Conservation (phyloP, 1,140 invertebrate species). For the Lasaia peninsularis region DNA sequence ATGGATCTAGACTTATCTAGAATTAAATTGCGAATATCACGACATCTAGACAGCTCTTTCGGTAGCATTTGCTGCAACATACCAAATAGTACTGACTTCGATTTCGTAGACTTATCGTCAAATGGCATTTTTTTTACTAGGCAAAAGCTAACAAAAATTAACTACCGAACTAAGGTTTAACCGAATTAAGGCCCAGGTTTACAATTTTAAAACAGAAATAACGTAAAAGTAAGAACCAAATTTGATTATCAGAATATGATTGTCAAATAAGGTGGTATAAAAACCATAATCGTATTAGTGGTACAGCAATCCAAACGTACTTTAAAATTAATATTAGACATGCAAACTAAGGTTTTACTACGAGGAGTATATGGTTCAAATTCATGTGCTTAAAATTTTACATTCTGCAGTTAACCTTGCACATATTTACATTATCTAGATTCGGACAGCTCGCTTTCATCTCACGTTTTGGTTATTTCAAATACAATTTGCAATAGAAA, state of each 20-base stretch:
- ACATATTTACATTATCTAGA: constrained; percentile 61
- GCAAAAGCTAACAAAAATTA: no score
- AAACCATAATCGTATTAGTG: constrained; percentile 15
- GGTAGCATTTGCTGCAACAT: no score
- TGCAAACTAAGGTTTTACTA: not conserved
- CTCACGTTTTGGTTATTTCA: constrained; percentile 62
- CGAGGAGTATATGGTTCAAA: not conserved
- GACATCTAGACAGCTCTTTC: no score
- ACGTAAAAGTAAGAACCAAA: not conserved
- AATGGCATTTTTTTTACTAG: no score
- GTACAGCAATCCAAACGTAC: not conserved
- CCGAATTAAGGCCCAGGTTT: no score
- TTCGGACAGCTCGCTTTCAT: constrained; percentile 55
- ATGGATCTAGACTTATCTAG: no score
- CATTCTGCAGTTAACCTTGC: constrained; percentile 9
- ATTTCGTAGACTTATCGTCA: no score
- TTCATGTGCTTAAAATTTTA: not conserved
- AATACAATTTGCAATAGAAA: constrained; percentile 64
- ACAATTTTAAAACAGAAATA: not conserved
- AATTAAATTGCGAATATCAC: no score
- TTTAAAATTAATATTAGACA: not conserved
- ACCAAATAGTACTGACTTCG: no score
- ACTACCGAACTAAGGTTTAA: no score
- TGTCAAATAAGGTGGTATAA: constrained; percentile 6
- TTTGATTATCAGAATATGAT: constrained; percentile 9